Percentiles rank a stretch among this genome's conserved stretches.
phyloP scores from a whole-genome alignment of 2,797 vertebrate species.

The Pangasius macronema region DNA sequence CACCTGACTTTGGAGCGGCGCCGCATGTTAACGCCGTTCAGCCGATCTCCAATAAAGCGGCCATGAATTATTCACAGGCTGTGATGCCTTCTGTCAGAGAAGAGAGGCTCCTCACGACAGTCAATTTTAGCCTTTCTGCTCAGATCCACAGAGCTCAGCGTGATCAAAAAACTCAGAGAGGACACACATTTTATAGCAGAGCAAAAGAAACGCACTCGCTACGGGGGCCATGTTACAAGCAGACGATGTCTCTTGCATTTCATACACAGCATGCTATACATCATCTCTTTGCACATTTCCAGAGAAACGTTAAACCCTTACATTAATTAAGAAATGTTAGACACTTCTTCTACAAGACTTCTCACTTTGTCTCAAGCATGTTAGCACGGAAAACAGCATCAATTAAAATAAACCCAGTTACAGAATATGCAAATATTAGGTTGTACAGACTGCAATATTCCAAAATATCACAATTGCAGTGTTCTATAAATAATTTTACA shows the following conservation, averaged over 20 bases:
- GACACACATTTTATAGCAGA: conserved; percentile 2
- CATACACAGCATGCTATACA: background rate
- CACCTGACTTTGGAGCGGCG: conserved; percentile 28
- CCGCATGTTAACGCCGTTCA: conserved; percentile 52
- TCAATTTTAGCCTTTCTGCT: conserved; percentile 53
- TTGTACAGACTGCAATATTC: background rate
- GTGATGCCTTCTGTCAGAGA: conserved; percentile 56
- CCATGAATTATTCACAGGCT: conserved; percentile 64
- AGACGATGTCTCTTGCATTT: background rate
- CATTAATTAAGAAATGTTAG: conserved; percentile 7
- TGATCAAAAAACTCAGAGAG: conserved; percentile 30
- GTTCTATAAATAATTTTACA: background rate
- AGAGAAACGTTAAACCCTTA: background rate
- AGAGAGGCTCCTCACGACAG: conserved; percentile 50
- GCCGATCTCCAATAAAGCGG: conserved; percentile 61
- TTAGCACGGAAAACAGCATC: background rate
- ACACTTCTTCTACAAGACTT: background rate
- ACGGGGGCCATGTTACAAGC: conserved; percentile 12
- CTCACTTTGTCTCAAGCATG: background rate
- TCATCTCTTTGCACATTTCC: background rate
- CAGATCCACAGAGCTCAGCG: conserved; percentile 32
- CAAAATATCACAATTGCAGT: background rate
- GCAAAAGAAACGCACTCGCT: background rate
- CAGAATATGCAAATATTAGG: background rate
- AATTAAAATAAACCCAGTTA: background rate